Base-by-base conservation (phyloP, 2,113 vertebrate genomes). In the Monopterus albus region DNA sequence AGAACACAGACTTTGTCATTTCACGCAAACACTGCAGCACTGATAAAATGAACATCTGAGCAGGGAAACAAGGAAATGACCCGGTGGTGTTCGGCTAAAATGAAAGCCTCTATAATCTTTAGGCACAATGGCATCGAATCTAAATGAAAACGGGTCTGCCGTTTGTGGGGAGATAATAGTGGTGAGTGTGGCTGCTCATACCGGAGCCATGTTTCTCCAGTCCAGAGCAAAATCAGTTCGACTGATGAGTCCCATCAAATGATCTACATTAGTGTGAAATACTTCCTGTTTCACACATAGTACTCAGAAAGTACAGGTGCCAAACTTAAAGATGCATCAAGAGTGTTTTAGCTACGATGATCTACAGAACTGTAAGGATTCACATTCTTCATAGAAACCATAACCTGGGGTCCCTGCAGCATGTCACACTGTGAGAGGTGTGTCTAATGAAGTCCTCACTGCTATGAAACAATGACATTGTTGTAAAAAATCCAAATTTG, bases 21-120 rank as follows among this genome's bases (percentile, higher is more conserved):
- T 51, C 18, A 40, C 33, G 7, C 25, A 35, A 60, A n/a, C 45
- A 5, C 18, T 7, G 3, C 70, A 33, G 63, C 12, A 2, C 39
- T 13, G 51, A 67, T 68, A 38, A 71, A 73, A 52, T 40, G 52
- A 69, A 31, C 18, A 47, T 33, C 2, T 1, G 51, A 49, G 13
- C 28, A 17, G 51, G 40, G 25, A 64, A 51, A n/a, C 28, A 17
- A 45, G 46, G 20, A 64, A 46, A n/a, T 38, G 65, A 58, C 42
- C 52, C 21, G 15, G 33, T 15, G 29, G 28, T 29, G 52, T 17
- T 5, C 33, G 50, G 26, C 12, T 5, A 20, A 23, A 55, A 31
- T 23, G 31, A 64, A 56, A 70, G 63, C 38, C 31, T 64, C 43
- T 25, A 2, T 47, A 50, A 53, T 64, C 52, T 76, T 35, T 6